Base-by-base conservation (phyloP, 2,797 vertebrate genomes). In the Brachyrhaphis roseni region DNA sequence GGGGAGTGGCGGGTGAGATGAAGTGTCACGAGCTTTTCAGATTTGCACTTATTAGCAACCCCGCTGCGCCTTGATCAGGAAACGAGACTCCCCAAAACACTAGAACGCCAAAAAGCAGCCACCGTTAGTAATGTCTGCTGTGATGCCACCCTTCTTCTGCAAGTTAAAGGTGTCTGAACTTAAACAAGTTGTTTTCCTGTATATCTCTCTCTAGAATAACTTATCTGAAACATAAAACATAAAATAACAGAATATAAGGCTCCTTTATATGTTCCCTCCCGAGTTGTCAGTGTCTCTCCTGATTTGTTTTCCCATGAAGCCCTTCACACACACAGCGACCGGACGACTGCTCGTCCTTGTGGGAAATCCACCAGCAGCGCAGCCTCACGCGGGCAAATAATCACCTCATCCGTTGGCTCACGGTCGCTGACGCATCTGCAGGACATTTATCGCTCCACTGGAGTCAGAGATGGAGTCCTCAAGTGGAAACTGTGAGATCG, bases 291-390 rank as follows among this genome's bases (percentile, higher is more conserved):
- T 83, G 81, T 88, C 79, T 91, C 84, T 75, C 81, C 78, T 28
- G 86, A 90, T 91, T 92, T 90, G 84, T 87, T 90, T 86, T 83
- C 91, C 89, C 82, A 87, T 86, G 81, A 89, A 80, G 15, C 43
- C 80, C 72, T 68, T 34, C 43, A 3, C 46, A 36, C 77, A 78
- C 73, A 81, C 82, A 85, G 81, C 72, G 75, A 77, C 83, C 59
- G 83, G 82, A 90, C 77, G 73, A 78, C 86, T 55, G 86, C 82
- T 84, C 20, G n/a, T 84, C 78, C 87, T 90, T 86, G 72, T 85
- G 88, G 88, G 90, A 93, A 90, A 77, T 84, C 81, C 82, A 43
- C 76, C 80, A 5, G 16, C 80, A 80, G 72, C 4, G 5, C 41
- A 36, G 59, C 59, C 31, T 3, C 59, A 36, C 34, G 39, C 4